Percentiles rank a stretch among this genome's conserved stretches.
Conservation (phyloP, 2,888 invertebrate species). For the Sphecodes monilicornis region DNA sequence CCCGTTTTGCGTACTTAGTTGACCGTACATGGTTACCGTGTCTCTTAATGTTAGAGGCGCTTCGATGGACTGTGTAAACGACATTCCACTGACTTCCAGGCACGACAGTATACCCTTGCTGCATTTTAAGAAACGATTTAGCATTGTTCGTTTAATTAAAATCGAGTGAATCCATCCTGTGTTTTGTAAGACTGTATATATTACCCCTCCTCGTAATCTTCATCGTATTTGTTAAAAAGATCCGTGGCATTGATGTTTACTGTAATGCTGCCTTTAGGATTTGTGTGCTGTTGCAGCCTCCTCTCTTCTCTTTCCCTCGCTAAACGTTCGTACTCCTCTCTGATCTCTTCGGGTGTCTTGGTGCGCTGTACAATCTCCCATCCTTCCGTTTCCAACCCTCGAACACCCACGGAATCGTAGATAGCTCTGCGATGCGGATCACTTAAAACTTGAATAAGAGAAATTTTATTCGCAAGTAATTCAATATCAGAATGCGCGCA, state of each 20-base stretch:
- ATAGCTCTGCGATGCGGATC: conserved; percentile 98
- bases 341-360: conserved; percentile 97
- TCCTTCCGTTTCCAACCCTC: conserved; percentile 96
- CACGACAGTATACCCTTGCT: conserved; percentile 88
- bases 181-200: background rate
- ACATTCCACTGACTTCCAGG: conserved; percentile 97
- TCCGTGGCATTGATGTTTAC: conserved; percentile 97
- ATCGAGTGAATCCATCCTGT: conserved; percentile 56
- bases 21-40: conserved; percentile 93
- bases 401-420: conserved; percentile 92
- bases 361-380: conserved; percentile 97
- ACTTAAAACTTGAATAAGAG: conserved; percentile 87
- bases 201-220: conserved; percentile 88
- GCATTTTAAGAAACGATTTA: conserved; percentile 36
- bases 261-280: conserved; percentile 95
- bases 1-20: conserved; percentile 94
- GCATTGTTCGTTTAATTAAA: background rate
- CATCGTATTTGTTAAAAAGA: conserved; percentile 93
- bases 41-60: conserved; percentile 95
- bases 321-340: conserved; percentile 97
- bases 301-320: conserved; percentile 94
- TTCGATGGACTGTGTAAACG: conserved; percentile 96
- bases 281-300: conserved; percentile 94
- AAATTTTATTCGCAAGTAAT: background rate
- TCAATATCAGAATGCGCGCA: background rate